Evolutionary conservation across 2,888 invertebrate species (phyloP).

Genomic region (Sminthurides aquaticus): DNA sequence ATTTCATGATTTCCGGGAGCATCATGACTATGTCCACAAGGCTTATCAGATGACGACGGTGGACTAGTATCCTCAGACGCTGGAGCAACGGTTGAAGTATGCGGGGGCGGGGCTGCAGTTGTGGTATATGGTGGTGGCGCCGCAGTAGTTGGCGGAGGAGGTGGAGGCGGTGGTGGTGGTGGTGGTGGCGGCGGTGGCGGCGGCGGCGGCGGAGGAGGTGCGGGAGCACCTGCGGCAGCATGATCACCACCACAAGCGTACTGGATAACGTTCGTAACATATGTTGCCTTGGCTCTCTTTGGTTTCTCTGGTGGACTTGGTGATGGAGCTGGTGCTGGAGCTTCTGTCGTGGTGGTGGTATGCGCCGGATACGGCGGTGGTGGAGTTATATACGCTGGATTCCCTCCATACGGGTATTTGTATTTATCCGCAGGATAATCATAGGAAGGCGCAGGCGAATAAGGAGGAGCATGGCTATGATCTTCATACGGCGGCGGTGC

Average conservation of each 20-base stretch:
- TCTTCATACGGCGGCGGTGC: background rate
- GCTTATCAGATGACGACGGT: background rate
- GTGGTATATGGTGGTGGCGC: background rate
- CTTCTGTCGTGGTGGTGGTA: slow-evolving; percentile 3
- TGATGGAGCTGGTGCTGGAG: background rate
- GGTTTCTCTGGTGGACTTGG: background rate
- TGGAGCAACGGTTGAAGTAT: background rate
- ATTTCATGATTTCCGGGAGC: too few relatives aligned
- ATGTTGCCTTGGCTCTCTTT: background rate
- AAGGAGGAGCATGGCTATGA: background rate
- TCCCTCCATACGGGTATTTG: background rate
- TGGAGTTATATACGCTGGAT: background rate
- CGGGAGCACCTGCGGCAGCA: background rate
- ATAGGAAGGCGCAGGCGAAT: background rate
- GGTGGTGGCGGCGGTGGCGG: background rate
- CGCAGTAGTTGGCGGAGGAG: background rate
- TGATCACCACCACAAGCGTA: background rate
- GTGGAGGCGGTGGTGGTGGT: background rate
- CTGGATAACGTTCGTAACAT: background rate
- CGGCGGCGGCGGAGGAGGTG: background rate
- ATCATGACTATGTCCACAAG: too few relatives aligned
- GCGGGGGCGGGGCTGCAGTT: background rate
- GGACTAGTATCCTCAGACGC: background rate
- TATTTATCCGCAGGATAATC: background rate
- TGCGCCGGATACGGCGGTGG: slow-evolving; percentile 1